Base-by-base conservation (phyloP, 2,113 vertebrate genomes). In the Bucco capensis region DNA sequence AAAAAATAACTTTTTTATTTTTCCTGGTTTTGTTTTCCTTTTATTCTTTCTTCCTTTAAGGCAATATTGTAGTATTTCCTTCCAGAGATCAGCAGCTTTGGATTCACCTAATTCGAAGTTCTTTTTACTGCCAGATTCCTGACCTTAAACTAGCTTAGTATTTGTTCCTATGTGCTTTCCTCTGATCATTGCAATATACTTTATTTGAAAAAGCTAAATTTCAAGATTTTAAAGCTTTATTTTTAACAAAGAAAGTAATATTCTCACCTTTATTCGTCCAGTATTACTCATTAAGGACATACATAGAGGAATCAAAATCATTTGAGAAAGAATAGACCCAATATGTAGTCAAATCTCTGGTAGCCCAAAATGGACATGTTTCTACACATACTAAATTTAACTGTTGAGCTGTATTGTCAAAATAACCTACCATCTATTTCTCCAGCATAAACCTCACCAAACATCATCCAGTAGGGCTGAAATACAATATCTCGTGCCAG, bases 381-480 rank as follows among this genome's bases (percentile, higher is more conserved):
- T 65, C 47, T 60, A 7, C 13, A 60, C 5, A 24, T 25, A 60
- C 12, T 69, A 62, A 46, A 64, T 65, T 37, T 60, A 65, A 67
- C 30, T 35, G 12, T 58, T 73, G 30, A 57, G 24, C 33, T 58
- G 46, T 40, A 60, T 44, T 38, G 24, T 64, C 16, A 81, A 96
- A 88, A 82, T 25, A 60, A 97, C 98, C 18, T 81, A 99, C 99
- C 97, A 88, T 99, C 97, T 92, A 99, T 99, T 60, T 99, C 98
- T 37, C 72, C 64, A 62, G 99, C 99, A 77, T 99, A 99, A 30
- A 99, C 99, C 86, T 99, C 99, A 93, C 99, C 99, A 67, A 98
- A 99, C 70, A 99, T 99, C 99, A 99, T 99, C 98, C 98, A 99
- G 92, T 99, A 99, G 8, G 99, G 99, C 19, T 99, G 98, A 96